Conservation (phyloP, 2,113 vertebrate species). For the Sinocyclocheilus anshuiensis region DNA sequence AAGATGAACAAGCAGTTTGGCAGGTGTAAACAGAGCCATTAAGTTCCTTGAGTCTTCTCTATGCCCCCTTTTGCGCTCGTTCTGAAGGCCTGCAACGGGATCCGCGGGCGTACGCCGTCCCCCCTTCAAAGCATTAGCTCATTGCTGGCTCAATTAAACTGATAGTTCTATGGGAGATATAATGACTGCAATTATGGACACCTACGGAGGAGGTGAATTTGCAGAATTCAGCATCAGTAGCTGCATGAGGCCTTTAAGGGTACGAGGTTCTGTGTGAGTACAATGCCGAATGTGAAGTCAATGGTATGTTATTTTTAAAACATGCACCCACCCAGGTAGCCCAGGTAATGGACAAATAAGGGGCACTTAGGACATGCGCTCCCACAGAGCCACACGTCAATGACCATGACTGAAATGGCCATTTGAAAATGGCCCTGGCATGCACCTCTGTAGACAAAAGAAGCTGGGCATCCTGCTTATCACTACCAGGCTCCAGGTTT, state of each 20-base stretch:
- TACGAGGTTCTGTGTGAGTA: slow-evolving; percentile 40
- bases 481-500: background rate
- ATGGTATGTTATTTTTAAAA: slow-evolving; percentile 23
- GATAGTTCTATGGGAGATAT: slow-evolving; percentile 49
- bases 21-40: slow-evolving; percentile 57
- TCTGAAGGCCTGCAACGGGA: slow-evolving; percentile 4
- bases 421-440: background rate
- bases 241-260: slow-evolving; percentile 45
- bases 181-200: slow-evolving; percentile 60
- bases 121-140: slow-evolving; percentile 49
- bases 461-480: background rate
- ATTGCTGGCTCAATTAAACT: slow-evolving; percentile 57
- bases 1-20: slow-evolving; percentile 45
- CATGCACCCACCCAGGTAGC: background rate
- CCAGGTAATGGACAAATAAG: slow-evolving; percentile 17
- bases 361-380: slow-evolving; percentile 9
- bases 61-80: slow-evolving; percentile 26
- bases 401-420: background rate
- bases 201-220: slow-evolving; percentile 48
- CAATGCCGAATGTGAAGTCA: slow-evolving; percentile 7
- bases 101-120: background rate
- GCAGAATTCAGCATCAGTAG: slow-evolving; percentile 41
- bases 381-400: slow-evolving; percentile 7
- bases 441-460: background rate
- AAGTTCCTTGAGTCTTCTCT: slow-evolving; percentile 41